phyloP scores from a whole-genome alignment of 2,113 vertebrate species.

The Rhynchomys soricoides region DNA sequence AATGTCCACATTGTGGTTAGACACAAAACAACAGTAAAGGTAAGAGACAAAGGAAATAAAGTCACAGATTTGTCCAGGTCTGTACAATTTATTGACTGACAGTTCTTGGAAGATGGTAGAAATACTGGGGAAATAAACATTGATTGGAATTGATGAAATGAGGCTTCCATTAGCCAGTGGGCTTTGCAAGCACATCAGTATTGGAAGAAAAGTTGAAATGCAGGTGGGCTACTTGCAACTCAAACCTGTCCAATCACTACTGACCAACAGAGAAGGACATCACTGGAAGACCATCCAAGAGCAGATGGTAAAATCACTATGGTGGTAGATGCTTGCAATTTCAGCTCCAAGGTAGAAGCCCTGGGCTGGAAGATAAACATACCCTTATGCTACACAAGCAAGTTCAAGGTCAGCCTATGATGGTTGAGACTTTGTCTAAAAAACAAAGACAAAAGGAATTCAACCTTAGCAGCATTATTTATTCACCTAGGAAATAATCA shows the following conservation, averaged over 20 bases:
- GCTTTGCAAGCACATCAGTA: neutral
- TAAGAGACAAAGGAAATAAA: neutral
- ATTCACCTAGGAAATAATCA: neutral
- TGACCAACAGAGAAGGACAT: neutral
- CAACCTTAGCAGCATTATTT: neutral
- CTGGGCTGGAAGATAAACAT: neutral
- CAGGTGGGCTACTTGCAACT: neutral
- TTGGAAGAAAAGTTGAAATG: neutral
- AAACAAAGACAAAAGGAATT: neutral
- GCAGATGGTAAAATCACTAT: neutral
- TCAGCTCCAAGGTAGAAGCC: neutral
- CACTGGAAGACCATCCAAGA: neutral
- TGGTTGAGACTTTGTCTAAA: neutral
- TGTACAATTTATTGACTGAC: neutral
- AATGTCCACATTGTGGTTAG: neutral
- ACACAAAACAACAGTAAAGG: neutral
- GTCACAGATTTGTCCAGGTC: neutral
- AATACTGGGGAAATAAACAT: neutral
- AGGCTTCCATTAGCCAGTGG: no score
- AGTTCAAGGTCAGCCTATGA: neutral
- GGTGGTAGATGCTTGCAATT: neutral
- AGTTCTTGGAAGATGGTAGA: neutral
- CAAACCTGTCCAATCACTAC: no score
- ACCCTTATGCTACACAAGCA: neutral
- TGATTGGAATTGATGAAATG: neutral